Conservation (phyloP, 2,797 vertebrate species). For the Mergus octosetaceus region DNA sequence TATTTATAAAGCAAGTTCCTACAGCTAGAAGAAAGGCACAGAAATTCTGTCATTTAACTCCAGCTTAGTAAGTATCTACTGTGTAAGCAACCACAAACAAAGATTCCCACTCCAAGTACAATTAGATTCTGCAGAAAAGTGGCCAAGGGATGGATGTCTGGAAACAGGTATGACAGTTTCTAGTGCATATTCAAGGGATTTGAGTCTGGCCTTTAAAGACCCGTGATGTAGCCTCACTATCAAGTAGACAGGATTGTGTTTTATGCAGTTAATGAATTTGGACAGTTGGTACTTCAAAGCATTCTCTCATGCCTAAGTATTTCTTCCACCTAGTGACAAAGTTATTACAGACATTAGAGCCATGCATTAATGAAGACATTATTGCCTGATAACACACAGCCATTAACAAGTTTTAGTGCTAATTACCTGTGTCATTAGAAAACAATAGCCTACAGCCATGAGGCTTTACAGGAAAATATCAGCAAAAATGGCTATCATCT, state of each 20-base stretch:
- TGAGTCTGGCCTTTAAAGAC: neutral
- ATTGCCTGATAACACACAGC: conserved; percentile 39
- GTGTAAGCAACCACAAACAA: neutral
- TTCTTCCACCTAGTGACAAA: conserved; percentile 13
- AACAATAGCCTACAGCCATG: conserved; percentile 16
- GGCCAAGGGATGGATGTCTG: neutral
- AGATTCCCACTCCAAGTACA: neutral
- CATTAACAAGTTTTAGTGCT: conserved; percentile 22
- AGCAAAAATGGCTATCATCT: neutral
- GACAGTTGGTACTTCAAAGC: conserved; percentile 15
- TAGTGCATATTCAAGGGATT: neutral
- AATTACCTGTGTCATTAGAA: conserved; percentile 62
- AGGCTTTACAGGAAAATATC: neutral
- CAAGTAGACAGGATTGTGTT: neutral
- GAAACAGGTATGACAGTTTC: neutral
- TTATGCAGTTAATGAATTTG: conserved; percentile 27
- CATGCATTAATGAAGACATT: conserved; percentile 48
- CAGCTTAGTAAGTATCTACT: neutral
- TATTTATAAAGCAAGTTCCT: neutral
- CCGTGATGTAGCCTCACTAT: neutral
- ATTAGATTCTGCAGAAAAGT: neutral
- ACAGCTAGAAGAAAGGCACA: neutral
- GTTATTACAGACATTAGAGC: conserved; percentile 34
- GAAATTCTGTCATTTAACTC: neutral
- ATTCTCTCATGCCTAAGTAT: neutral